Evolutionary conservation across 2,113 vertebrate genomes (phyloP).

Genomic region (Hucho hucho): DNA sequence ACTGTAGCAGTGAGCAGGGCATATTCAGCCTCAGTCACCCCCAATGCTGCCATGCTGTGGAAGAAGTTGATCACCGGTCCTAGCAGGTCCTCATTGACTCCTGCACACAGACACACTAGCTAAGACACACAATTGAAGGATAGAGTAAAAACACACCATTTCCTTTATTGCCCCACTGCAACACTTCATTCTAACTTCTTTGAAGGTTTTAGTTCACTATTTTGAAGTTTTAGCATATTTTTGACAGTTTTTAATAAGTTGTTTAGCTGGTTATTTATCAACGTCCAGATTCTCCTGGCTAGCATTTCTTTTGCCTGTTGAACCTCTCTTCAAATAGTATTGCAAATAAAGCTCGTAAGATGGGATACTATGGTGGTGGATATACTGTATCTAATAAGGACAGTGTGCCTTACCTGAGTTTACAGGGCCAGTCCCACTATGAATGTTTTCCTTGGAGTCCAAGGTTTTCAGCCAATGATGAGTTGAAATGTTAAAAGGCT

Average conservation of each 20-base stretch:
- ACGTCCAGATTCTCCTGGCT: neutral
- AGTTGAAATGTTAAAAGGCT: constrained; percentile 45
- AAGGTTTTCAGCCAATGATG: constrained; percentile 61
- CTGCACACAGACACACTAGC: constrained; percentile 61
- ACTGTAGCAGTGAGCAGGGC: constrained; percentile 85
- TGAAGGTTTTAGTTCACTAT: no score
- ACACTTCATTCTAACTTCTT: no score
- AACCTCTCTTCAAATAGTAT: no score
- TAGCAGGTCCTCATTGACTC: constrained; percentile 82
- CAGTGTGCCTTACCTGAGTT: constrained; percentile 51
- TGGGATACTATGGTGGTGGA: no score
- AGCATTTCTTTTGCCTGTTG: no score
- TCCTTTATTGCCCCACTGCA: no score
- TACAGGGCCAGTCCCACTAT: constrained; percentile 30
- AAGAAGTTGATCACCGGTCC: constrained; percentile 87
- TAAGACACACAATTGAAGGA: neutral
- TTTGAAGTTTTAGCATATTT: no score
- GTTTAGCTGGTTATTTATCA: neutral
- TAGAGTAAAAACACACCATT: neutral
- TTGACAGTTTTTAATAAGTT: neutral
- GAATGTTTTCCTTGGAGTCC: constrained; percentile 58
- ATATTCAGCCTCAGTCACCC: constrained; percentile 85
- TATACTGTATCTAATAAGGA: neutral
- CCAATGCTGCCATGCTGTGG: constrained; percentile 86
- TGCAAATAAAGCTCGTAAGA: no score